phyloP scores from a whole-genome alignment of 2,113 vertebrate species.

The Cyanistes caeruleus region DNA sequence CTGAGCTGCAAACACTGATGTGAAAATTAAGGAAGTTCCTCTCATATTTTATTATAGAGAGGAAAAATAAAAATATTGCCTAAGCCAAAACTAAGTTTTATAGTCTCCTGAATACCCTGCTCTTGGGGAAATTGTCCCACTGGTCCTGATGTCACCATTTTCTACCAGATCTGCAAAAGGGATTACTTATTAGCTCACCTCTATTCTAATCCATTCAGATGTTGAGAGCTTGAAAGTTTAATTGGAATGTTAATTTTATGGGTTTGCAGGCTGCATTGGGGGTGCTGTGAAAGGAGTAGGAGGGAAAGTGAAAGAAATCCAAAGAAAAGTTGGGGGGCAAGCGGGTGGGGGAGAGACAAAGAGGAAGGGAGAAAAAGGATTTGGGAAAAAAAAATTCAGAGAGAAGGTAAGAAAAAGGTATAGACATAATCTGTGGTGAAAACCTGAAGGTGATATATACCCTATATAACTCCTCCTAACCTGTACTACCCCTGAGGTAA shows the following conservation, averaged over 20 bases:
- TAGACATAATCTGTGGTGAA: neutral
- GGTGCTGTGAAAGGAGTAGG: neutral
- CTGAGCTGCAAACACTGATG: constrained; percentile 72
- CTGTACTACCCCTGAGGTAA: neutral
- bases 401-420: neutral
- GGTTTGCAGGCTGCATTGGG: neutral
- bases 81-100: neutral
- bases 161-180: neutral
- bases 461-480: neutral
- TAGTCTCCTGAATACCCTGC: neutral
- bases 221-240: neutral
- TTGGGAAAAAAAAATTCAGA: neutral
- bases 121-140: neutral
- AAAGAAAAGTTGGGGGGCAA: neutral
- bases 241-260: neutral
- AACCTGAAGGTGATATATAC: neutral
- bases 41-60: constrained; percentile 49
- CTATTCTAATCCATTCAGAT: neutral
- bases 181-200: neutral
- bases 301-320: neutral
- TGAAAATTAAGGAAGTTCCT: constrained; percentile 76
- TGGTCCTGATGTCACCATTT: neutral
- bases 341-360: rapidly evolving
- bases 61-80: constrained; percentile 29
- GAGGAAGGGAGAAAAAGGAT: neutral